Conservation (phyloP, 2,888 invertebrate species). For the Thera britannica region DNA sequence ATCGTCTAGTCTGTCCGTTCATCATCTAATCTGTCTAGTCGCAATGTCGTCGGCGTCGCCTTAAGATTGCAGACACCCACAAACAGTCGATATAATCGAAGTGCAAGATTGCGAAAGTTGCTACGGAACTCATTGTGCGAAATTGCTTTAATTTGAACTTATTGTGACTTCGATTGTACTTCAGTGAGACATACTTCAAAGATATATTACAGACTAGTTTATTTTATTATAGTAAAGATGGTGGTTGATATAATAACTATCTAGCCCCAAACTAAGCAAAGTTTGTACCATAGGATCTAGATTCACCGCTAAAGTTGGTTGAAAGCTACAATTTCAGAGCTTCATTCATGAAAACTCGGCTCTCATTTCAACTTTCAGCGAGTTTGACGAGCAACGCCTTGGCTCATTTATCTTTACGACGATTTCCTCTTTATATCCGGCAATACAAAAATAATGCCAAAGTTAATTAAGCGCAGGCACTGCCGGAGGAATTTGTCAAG, state of each 20-base stretch:
- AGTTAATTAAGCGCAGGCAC: slow-evolving; percentile 9
- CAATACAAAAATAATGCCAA: slow-evolving; percentile 16
- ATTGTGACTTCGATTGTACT: too few species aligned
- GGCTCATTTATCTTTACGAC: slow-evolving; percentile 24
- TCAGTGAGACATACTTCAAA: too few species aligned
- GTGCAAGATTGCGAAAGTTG: slow-evolving; percentile 16
- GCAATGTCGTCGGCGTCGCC: neutral
- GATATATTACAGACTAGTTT: too few species aligned
- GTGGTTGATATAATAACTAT: too few species aligned
- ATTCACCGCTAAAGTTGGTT: too few species aligned
- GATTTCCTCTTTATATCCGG: slow-evolving; percentile 11
- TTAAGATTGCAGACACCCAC: neutral
- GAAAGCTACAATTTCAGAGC: neutral
- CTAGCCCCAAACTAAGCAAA: too few species aligned
- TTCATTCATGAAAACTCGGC: neutral
- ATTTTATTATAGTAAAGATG: too few species aligned
- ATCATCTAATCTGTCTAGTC: neutral
- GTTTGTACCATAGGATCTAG: too few species aligned
- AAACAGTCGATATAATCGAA: slow-evolving; percentile 1
- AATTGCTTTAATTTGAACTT: neutral
- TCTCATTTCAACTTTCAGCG: slow-evolving; percentile 1
- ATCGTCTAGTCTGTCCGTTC: neutral
- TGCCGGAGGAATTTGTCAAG: slow-evolving; percentile 23
- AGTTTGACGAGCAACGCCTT: slow-evolving; percentile 10
- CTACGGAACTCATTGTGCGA: neutral